phyloP scores from a whole-genome alignment of 2,888 invertebrate genomes.

The Leptinotarsa peninsularis region DNA sequence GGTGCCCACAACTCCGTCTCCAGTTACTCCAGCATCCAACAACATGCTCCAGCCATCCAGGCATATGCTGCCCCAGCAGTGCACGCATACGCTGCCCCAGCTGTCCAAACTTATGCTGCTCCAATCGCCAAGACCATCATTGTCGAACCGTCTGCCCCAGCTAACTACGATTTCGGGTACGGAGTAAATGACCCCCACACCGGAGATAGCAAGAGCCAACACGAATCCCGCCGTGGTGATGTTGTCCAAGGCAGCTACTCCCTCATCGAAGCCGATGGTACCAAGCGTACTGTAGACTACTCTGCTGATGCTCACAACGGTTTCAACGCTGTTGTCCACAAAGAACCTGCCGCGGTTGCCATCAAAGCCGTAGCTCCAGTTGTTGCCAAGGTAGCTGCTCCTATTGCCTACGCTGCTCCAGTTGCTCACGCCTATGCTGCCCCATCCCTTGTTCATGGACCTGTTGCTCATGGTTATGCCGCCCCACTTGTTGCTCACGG shows the following conservation, averaged over 20 bases:
- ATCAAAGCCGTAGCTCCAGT: constrained; percentile 42
- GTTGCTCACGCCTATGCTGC: constrained; percentile 35
- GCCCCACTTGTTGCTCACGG: constrained; percentile 39
- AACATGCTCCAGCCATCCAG: constrained; percentile 26
- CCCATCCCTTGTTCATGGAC: constrained; percentile 23
- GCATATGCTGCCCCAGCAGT: constrained; percentile 45
- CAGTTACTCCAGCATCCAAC: constrained; percentile 36
- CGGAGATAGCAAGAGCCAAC: constrained; percentile 68
- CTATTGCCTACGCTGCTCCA: constrained; percentile 35
- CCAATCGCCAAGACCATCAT: constrained; percentile 50
- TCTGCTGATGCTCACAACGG: constrained; percentile 68
- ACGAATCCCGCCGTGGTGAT: constrained; percentile 68
- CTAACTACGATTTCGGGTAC: constrained; percentile 40
- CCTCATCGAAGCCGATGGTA: constrained; percentile 68
- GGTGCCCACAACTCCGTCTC: constrained; percentile 34
- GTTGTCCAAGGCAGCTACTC: constrained; percentile 68
- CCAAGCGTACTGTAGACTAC: constrained; percentile 68
- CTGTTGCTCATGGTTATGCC: constrained; percentile 42
- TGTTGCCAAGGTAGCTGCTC: constrained; percentile 28
- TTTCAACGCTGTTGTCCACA: constrained; percentile 69
- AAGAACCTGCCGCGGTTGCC: constrained; percentile 63
- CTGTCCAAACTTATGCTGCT: constrained; percentile 47
- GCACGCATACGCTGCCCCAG: constrained; percentile 31
- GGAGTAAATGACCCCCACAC: constrained; percentile 56
- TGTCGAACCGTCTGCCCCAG: constrained; percentile 45